These are phyloP conservation scores for Passer montanus DNA, from an alignment of 2,113 vertebrate species.

Conservation along the genomic window DNA sequence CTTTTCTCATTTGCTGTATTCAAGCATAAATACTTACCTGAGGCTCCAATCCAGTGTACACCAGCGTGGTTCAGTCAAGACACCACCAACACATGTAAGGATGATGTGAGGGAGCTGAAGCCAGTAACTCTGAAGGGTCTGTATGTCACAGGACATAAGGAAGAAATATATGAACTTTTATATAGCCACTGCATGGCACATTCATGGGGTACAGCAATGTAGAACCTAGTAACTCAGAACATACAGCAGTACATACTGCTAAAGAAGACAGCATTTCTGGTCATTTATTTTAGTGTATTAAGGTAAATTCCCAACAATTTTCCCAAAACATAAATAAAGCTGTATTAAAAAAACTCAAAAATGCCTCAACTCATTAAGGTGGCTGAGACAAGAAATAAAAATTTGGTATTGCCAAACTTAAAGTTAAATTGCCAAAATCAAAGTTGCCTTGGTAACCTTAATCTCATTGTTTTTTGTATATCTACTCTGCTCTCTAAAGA, in stretches of 20 bases:
- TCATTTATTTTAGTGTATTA: neutral
- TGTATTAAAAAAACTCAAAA: neutral
- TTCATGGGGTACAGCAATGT: neutral
- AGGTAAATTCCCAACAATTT: neutral
- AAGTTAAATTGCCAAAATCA: neutral
- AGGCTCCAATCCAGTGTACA: neutral
- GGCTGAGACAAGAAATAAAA: neutral
- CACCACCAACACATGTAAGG: neutral
- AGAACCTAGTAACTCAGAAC: neutral
- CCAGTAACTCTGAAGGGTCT: neutral
- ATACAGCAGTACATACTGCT: neutral
- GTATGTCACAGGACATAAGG: neutral
- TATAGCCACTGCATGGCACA: neutral
- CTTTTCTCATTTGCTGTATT: neutral
- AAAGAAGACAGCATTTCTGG: neutral
- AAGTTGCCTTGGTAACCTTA: neutral
- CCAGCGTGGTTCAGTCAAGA: fast-evolving
- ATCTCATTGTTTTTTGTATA: neutral
- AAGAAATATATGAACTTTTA: neutral
- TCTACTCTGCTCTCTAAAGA: neutral
- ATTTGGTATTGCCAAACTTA: neutral
- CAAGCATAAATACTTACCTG: neutral
- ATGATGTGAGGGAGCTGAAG: neutral
- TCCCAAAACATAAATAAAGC: neutral
- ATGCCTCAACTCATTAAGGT: neutral